A percentile compares a stretch with the other conserved stretches of the same genome.
These are phyloP conservation scores for Drosophila lowei DNA, from an alignment of 1,140 invertebrate genomes.

Conservation along the genomic window DNA sequence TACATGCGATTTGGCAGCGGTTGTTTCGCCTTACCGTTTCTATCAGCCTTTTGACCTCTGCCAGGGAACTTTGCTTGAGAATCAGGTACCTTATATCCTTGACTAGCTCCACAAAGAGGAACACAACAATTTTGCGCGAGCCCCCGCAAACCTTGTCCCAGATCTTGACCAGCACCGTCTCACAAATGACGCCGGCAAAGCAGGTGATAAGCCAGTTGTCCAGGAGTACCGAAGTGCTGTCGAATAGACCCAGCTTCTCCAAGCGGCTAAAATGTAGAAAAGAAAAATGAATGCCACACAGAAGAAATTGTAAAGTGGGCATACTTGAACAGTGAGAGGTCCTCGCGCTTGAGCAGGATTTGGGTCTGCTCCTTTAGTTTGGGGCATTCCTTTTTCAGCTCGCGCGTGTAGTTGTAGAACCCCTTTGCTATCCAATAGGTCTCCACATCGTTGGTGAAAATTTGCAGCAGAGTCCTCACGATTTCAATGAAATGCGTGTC, in stretches of 20 bases:
- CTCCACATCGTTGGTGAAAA: slow-evolving; percentile 89
- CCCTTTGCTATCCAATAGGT: slow-evolving; percentile 91
- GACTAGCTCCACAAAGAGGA: slow-evolving; percentile 89
- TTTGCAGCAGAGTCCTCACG: slow-evolving; percentile 87
- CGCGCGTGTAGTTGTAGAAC: slow-evolving; percentile 87
- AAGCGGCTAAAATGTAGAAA: slow-evolving; percentile 83
- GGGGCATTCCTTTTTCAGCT: slow-evolving; percentile 86
- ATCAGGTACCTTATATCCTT: slow-evolving; percentile 85
- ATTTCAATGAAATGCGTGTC: slow-evolving; percentile 86
- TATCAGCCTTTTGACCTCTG: slow-evolving; percentile 63
- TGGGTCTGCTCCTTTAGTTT: slow-evolving; percentile 87
- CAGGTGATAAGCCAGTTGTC: slow-evolving; percentile 91
- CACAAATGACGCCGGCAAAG: slow-evolving; percentile 91
- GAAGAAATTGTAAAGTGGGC: no score
- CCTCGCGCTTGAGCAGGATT: slow-evolving; percentile 88
- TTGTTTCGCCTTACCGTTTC: slow-evolving; percentile 52
- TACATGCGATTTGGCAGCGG: not conserved
- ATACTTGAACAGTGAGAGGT: slow-evolving; percentile 87
- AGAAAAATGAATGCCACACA: no score
- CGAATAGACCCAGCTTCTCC: slow-evolving; percentile 84
- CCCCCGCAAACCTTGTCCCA: slow-evolving; percentile 95
- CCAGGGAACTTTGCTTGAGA: slow-evolving; percentile 49
- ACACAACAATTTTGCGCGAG: slow-evolving; percentile 91
- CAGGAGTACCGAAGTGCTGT: slow-evolving; percentile 85
- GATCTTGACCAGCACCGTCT: slow-evolving; percentile 90